Percentiles rank a stretch among this genome's conserved stretches.
These are phyloP conservation scores for Caenorhabditis macrosperma DNA, from an alignment of 2,888 invertebrate species.

Conservation along the genomic window DNA sequence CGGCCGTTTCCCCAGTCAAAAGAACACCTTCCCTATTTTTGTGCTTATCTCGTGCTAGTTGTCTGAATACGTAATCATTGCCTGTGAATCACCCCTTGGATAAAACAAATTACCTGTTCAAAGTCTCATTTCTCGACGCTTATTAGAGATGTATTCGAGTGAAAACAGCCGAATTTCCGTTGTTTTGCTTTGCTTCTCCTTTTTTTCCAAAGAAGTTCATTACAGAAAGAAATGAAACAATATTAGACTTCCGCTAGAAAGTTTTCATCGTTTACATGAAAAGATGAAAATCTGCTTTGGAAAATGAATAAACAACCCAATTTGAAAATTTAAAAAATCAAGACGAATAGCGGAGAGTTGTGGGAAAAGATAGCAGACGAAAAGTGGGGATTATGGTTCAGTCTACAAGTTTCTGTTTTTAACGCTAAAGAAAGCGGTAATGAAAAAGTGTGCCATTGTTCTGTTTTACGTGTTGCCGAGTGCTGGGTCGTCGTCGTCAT, in stretches of 20 bases:
- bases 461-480: background rate
- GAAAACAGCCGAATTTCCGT: too few relatives aligned
- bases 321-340: background rate
- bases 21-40: background rate
- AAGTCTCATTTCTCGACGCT: background rate
- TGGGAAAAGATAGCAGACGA: background rate
- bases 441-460: background rate
- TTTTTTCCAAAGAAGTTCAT: background rate
- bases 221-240: background rate
- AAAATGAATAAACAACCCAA: slow-evolving; percentile 44
- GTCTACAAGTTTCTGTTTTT: slow-evolving; percentile 42
- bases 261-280: slow-evolving; percentile 8
- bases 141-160: too few relatives aligned
- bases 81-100: background rate
- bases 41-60: slow-evolving; percentile 9
- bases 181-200: background rate
- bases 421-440: slow-evolving; percentile 25
- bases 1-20: background rate
- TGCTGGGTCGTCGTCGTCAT: background rate
- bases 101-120: slow-evolving; percentile 29
- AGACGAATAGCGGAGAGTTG: background rate
- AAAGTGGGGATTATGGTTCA: slow-evolving; percentile 18
- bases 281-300: slow-evolving; percentile 36
- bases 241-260: background rate
- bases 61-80: slow-evolving; percentile 10